Conservation (phyloP, 2,113 vertebrate species). For the Varanus komodoensis region DNA sequence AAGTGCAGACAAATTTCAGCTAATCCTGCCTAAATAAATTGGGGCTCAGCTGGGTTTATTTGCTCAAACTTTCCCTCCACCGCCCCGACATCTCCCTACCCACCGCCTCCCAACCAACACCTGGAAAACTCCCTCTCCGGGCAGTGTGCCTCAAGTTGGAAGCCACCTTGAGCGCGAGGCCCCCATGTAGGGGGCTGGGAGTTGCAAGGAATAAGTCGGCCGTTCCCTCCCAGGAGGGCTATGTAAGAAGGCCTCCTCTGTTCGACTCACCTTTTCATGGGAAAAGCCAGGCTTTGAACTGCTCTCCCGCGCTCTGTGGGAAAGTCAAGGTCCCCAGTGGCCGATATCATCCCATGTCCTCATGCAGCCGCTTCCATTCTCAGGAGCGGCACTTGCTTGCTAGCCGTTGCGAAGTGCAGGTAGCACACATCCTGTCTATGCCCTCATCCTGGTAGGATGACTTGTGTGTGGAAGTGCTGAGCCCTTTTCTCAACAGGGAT, state of each 20-base stretch:
- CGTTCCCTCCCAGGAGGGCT: not conserved
- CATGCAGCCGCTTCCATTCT: not conserved
- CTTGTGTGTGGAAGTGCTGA: no score
- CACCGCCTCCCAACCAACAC: not conserved
- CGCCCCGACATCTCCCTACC: not conserved
- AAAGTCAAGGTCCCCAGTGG: not conserved
- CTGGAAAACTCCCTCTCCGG: slow-evolving; percentile 32
- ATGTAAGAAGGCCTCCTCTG: not conserved
- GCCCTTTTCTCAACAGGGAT: no score
- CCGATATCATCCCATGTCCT: not conserved
- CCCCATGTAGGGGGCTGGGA: not conserved
- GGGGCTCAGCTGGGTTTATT: slow-evolving; percentile 68
- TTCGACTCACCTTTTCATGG: not conserved
- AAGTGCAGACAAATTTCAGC: slow-evolving; percentile 84
- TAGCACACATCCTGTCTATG: no score
- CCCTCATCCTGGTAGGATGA: no score
- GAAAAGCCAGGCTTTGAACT: not conserved
- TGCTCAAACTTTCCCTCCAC: slow-evolving; percentile 42
- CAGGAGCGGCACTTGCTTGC: not conserved
- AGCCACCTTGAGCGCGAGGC: not conserved
- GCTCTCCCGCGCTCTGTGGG: not conserved
- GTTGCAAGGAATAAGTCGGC: not conserved
- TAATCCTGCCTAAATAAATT: slow-evolving; percentile 81
- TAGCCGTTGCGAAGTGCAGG: not conserved
- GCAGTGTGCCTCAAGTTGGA: not conserved